Evolutionary conservation across 1,140 invertebrate genomes (phyloP), one percentile per base, ranked within the genome.

Genomic region (Papilio polyxenes): DNA sequence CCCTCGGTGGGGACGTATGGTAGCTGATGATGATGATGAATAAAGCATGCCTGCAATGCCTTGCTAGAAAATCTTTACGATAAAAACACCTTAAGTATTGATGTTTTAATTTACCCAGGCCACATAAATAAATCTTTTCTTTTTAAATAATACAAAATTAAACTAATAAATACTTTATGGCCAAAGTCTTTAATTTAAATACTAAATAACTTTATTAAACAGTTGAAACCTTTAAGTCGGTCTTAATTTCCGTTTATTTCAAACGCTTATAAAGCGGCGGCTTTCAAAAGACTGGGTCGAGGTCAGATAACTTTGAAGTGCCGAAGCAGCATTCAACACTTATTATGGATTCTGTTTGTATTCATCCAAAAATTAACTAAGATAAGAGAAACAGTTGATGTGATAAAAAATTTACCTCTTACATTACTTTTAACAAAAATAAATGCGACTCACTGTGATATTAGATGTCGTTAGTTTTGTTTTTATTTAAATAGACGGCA

Each of bases 171-270:
- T 11, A 37, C 10, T 69, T 31, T 31, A 11, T 31, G 17, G 4
- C 10, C 9, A 31, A 11, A 37, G 3, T 65, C 9, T 69, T 23
- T 69, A 3, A 69, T 37, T 37, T 69, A 69, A 69, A 69, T 40
- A 69, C 23, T 23, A 69, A 69, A 62, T 62, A 69, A 40, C 11
- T 37, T 65, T 23, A 62, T 37, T 15, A 37, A 69, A 69, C 23
- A 31, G 23, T 69, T 69, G 23, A 69, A 69, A 69, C 62, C 23
- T 17, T 72, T 37, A 40, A 72, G 31, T 31, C 65, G 23, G 31
- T 1, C 23, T 72, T 72, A 72, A 72, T 72, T 72, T 72, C 65
- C 65, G 65, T 72, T 72, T 7, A 72, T 72, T 72, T 72, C 65
- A 37, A 72, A 72, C 65, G 65, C 13, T 37, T 69, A 65, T 65